Evolutionary conservation across 2,797 vertebrate species (phyloP).

Genomic region (Sebastes baramenuke): DNA sequence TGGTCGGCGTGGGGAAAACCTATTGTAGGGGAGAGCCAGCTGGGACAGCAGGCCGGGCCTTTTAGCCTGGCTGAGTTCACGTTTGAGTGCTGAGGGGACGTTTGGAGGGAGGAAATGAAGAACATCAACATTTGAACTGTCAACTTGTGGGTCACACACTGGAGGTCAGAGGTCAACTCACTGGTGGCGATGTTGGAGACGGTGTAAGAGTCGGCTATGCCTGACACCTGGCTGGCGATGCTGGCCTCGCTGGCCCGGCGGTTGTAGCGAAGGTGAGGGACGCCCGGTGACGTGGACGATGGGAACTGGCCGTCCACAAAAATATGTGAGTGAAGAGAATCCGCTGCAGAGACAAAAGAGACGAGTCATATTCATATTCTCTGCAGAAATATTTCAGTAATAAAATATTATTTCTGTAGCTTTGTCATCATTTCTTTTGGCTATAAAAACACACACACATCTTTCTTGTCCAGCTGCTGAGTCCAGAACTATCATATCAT

Average conservation of each 20-base stretch:
- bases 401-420: neutral
- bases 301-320: constrained; percentile 86
- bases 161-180: constrained; percentile 78
- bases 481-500: neutral
- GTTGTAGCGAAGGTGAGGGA: constrained; percentile 85
- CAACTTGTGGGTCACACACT: neutral
- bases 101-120: constrained; percentile 70
- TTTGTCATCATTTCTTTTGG: neutral
- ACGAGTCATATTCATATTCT: neutral
- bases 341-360: constrained; percentile 81
- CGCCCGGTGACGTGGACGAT: constrained; percentile 83
- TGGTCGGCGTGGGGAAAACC: constrained; percentile 61
- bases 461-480: neutral
- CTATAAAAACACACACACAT: neutral
- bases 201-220: constrained; percentile 93
- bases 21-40: constrained; percentile 86
- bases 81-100: constrained; percentile 83
- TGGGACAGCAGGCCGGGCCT: constrained; percentile 88
- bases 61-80: constrained; percentile 79
- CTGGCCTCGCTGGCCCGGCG: constrained; percentile 95
- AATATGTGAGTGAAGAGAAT: constrained; percentile 88
- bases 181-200: constrained; percentile 94
- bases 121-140: constrained; percentile 36
- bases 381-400: neutral
- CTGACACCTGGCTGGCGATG: constrained; percentile 96